Percentiles rank a stretch among this genome's conserved stretches.
phyloP scores from a whole-genome alignment of 2,797 vertebrate species.

The Tragelaphus eurycerus region DNA sequence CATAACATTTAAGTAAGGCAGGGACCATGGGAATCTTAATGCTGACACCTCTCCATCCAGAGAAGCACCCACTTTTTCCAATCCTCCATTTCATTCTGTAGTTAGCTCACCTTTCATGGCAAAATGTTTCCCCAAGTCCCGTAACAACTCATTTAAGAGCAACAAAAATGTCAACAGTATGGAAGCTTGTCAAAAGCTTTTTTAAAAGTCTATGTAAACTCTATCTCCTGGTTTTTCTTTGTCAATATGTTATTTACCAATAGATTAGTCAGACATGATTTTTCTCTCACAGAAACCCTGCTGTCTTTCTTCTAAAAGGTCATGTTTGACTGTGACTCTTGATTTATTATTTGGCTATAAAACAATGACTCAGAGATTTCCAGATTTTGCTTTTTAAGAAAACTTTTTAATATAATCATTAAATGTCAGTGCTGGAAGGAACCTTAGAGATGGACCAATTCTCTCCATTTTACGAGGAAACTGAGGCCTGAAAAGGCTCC shows the following conservation, averaged over 20 bases:
- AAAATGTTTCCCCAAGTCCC: not conserved
- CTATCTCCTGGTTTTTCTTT: not conserved
- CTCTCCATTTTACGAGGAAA: slow-evolving; percentile 57
- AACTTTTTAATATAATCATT: slow-evolving; percentile 15
- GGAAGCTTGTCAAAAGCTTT: slow-evolving; percentile 5
- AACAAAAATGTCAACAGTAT: slow-evolving; percentile 19
- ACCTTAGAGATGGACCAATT: not conserved
- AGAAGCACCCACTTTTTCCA: not conserved
- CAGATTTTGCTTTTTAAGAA: slow-evolving; percentile 37
- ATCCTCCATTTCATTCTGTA: not conserved
- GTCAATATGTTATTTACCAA: slow-evolving; percentile 27
- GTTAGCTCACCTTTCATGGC: not conserved
- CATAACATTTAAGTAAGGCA: not conserved
- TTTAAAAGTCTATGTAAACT: not conserved
- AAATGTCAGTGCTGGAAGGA: not conserved
- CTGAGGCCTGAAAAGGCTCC: not conserved
- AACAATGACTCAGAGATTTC: slow-evolving; percentile 18
- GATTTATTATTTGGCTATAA: slow-evolving; percentile 46
- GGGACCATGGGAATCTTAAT: not conserved
- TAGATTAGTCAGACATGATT: slow-evolving; percentile 48
- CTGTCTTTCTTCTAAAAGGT: slow-evolving; percentile 18
- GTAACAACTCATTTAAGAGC: not conserved
- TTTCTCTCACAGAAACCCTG: slow-evolving; percentile 13
- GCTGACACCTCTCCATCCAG: not conserved
- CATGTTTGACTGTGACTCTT: slow-evolving; percentile 49